Evolutionary conservation across 64 coral and sea anemone genomes (phyloP).

Genomic region (Acropora yongei): DNA sequence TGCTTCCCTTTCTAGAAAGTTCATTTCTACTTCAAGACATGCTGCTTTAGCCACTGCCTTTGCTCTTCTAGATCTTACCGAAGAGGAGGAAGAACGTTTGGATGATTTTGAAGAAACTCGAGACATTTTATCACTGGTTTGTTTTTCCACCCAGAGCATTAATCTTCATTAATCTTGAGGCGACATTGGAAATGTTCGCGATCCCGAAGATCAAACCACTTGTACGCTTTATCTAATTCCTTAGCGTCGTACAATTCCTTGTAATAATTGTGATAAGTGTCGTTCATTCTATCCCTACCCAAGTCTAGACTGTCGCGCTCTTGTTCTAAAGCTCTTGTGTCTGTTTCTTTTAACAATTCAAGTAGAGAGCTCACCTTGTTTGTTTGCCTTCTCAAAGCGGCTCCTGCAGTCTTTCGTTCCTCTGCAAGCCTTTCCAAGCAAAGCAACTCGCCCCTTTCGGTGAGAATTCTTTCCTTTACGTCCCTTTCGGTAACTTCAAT

Average conservation of each 20-base stretch:
- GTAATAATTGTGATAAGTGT: constrained; percentile 35
- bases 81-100: constrained; percentile 19
- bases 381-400: constrained; percentile 28
- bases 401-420: constrained; percentile 4
- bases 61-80: constrained; percentile 49
- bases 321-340: constrained; percentile 19
- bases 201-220: constrained; percentile 47
- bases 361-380: constrained; percentile 37
- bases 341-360: neutral
- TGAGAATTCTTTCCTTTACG: neutral
- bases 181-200: constrained; percentile 50
- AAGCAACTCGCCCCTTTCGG: constrained; percentile 3
- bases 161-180: constrained; percentile 35
- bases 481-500: neutral
- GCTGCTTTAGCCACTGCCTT: constrained; percentile 49
- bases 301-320: constrained; percentile 47
- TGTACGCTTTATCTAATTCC: constrained; percentile 3
- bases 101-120: constrained; percentile 22
- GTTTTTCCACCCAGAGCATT: constrained; percentile 2
- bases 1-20: constrained; percentile 45
- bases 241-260: neutral
- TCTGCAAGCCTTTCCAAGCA: constrained; percentile 9
- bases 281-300: constrained; percentile 34
- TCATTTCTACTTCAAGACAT: constrained; percentile 60
- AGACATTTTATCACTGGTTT: constrained; percentile 43